These are phyloP conservation scores for Raja brachyura DNA, from an alignment of 2,113 vertebrate species.

Conservation along the genomic window DNA sequence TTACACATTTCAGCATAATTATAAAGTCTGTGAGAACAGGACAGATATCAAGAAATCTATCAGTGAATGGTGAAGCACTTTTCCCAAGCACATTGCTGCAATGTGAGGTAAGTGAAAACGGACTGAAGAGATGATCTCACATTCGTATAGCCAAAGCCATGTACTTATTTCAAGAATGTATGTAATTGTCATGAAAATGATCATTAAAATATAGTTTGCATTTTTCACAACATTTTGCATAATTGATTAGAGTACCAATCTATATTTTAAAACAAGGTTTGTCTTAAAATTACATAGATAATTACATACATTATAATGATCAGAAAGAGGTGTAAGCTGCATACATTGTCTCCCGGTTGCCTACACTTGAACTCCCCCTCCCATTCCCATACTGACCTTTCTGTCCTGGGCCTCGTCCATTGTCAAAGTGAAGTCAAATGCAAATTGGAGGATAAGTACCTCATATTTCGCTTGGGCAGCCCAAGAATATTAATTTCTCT, in stretches of 20 bases:
- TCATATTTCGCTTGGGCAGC: too few relatives aligned
- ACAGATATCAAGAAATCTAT: slow-evolving; percentile 69
- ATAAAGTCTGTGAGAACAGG: slow-evolving; percentile 83
- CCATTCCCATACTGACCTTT: too few relatives aligned
- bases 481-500: too few relatives aligned
- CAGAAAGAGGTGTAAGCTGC: not conserved
- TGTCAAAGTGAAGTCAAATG: too few relatives aligned
- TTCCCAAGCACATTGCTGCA: slow-evolving; percentile 78
- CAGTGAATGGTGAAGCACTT: slow-evolving; percentile 82
- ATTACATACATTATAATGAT: not conserved
- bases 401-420: too few relatives aligned
- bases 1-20: slow-evolving; percentile 88
- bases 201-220: not conserved
- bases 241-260: not conserved
- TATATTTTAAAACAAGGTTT: not conserved
- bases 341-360: too few relatives aligned
- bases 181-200: not conserved
- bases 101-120: slow-evolving; percentile 72
- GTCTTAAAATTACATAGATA: not conserved
- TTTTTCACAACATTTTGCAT: not conserved
- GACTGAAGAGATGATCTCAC: not conserved
- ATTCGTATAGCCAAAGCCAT: not conserved
- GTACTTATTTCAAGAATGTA: not conserved
- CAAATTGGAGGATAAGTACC: too few relatives aligned
- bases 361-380: too few relatives aligned